phyloP scores from a whole-genome alignment of 2,113 vertebrate genomes.

The Penelope pileata region DNA sequence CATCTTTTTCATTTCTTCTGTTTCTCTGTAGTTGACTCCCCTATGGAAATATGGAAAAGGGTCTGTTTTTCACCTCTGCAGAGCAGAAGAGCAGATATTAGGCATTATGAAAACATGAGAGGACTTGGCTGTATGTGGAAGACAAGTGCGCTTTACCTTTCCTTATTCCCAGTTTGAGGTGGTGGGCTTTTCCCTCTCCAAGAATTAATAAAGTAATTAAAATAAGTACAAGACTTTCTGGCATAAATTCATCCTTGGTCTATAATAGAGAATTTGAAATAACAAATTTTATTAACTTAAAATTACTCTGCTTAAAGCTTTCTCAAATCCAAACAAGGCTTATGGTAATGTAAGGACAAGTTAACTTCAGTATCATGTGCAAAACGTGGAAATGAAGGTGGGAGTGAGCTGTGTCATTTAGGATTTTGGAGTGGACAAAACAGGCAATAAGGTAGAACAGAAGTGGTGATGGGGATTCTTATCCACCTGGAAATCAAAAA shows the following conservation, averaged over 20 bases:
- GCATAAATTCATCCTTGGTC: background rate
- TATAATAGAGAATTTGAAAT: background rate
- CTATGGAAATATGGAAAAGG: background rate
- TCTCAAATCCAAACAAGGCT: background rate
- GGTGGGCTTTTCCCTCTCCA: background rate
- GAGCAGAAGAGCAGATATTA: background rate
- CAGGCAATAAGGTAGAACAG: background rate
- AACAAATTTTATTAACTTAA: background rate
- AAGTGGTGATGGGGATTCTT: background rate
- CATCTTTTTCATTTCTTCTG: background rate
- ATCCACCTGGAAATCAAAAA: background rate
- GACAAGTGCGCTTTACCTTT: background rate
- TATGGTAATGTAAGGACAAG: background rate
- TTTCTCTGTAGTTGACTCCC: constrained; percentile 6
- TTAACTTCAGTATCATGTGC: rapidly evolving
- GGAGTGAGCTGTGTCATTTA: background rate
- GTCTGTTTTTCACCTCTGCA: background rate
- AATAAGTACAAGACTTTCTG: background rate
- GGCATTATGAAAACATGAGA: background rate
- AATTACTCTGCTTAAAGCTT: background rate
- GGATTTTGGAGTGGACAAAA: background rate
- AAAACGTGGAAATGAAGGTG: background rate
- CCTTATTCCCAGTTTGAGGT: background rate
- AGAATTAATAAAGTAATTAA: constrained; percentile 2
- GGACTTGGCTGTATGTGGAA: background rate